Evolutionary conservation across 2,797 vertebrate genomes (phyloP).

Genomic region (Gallinago nigripennis): DNA sequence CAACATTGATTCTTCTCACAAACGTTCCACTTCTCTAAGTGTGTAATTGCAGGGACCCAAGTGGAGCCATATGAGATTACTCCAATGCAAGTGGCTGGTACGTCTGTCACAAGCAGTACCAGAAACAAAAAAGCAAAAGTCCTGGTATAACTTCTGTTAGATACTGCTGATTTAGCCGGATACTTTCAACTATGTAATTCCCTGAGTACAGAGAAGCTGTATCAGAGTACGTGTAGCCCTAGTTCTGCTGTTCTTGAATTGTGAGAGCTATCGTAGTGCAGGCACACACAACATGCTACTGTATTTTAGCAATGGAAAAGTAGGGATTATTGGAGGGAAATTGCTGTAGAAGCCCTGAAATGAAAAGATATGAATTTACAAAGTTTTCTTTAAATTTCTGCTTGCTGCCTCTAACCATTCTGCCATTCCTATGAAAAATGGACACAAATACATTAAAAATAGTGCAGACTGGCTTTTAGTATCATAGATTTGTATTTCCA

Average conservation of each 20-base stretch:
- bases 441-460: background rate
- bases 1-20: background rate
- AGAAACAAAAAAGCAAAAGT: background rate
- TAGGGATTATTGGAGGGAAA: background rate
- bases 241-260: background rate
- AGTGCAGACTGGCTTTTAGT: rapidly evolving
- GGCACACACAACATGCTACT: background rate
- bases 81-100: background rate
- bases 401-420: background rate
- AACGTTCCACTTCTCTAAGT: background rate
- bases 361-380: background rate
- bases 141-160: background rate
- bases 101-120: background rate
- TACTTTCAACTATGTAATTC: background rate
- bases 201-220: background rate
- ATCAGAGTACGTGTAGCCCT: rapidly evolving
- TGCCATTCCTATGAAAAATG: background rate
- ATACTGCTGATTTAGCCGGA: background rate
- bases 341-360: background rate
- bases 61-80: background rate
- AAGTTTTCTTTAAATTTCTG: background rate
- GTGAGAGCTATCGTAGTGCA: background rate
- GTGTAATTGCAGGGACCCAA: background rate
- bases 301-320: background rate
- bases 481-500: background rate